Evolutionary conservation across 2,113 vertebrate species (phyloP), one percentile per base, ranked within the genome.

Genomic region (Notiomystis cincta): DNA sequence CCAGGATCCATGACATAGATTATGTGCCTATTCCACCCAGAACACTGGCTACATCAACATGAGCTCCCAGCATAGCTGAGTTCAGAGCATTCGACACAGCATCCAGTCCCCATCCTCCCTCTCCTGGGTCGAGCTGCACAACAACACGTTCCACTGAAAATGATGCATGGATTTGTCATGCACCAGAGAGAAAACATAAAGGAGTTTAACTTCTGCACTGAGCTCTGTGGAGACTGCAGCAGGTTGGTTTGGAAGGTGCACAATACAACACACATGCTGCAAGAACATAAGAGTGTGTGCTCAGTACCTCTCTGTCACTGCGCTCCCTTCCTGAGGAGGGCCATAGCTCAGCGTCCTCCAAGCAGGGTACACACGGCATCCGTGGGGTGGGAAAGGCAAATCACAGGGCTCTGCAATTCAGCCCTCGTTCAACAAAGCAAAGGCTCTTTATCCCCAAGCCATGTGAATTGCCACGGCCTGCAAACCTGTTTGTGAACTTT

Each of bases 291-390:
- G 0, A 12, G 16, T 2, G 22, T 28, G 13, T 56, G 35, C 58
- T 40, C 64, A 44, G 4, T 8, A 44, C 31, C 23, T 12, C 21
- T 45, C 60, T 47, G 38, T 28, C 38, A 8, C 51, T 13, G 22
- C 0, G 1, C 20, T 69, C 11, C 24, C 42, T 9, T n/a, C 85
- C 19, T 17, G 66, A 31, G 31, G 23, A 71, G 58, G 31, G 12
- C 30, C 33, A 15, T 6, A 6, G 13, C 4, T 27, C 35, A 33
- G 47, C 37, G 35, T 6, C 33, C 33, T 30, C 27, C 11, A 15
- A 30, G 60, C 35, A 66, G 56, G 5, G 35, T 6, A 24, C 0
- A 0, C 23, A 37, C 0, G 0, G 25, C 1, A 0, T 7, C 62
- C 10, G 11, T 10, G 21, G 35, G 2, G 8, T 60, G 31, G 21